Evolutionary conservation across 2,888 invertebrate species (phyloP).

Genomic region (Pammene aurita): DNA sequence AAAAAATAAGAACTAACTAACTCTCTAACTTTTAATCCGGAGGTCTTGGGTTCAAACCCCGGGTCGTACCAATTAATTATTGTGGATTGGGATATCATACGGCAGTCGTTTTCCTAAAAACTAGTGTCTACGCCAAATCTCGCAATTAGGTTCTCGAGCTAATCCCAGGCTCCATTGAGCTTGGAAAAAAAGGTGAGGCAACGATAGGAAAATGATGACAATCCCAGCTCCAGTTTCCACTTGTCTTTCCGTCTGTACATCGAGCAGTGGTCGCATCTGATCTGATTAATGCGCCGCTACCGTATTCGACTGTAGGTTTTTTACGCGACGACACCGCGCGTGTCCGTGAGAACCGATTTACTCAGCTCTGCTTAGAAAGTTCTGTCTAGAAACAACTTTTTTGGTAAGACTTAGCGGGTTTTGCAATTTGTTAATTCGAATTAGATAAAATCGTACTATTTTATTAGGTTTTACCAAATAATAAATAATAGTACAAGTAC

Average conservation of each 20-base stretch:
- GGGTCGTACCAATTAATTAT: no score
- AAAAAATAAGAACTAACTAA: no score
- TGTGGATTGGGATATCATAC: no score
- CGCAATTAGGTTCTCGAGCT: no score
- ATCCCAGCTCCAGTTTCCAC: neutral
- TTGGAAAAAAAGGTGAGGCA: no score
- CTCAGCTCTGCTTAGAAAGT: constrained; percentile 42
- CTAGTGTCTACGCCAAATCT: no score
- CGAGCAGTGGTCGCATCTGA: constrained; percentile 60
- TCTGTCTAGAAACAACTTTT: constrained; percentile 17
- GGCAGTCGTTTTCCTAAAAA: no score
- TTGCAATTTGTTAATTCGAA: constrained; percentile 1
- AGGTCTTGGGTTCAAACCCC: neutral
- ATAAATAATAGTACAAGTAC: no score
- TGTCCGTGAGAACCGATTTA: constrained; percentile 77
- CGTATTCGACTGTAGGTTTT: constrained; percentile 56
- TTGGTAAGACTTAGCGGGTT: neutral
- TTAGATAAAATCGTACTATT: neutral
- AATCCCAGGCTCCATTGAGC: no score
- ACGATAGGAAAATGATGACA: no score
- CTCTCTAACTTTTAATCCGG: no score
- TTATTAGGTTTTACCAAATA: no score
- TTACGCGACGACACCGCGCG: constrained; percentile 61
- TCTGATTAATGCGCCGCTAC: constrained; percentile 72
- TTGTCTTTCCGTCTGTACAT: constrained; percentile 55